phyloP scores from a whole-genome alignment of 1,140 invertebrate genomes.

The Oncopodura yosiiana region DNA sequence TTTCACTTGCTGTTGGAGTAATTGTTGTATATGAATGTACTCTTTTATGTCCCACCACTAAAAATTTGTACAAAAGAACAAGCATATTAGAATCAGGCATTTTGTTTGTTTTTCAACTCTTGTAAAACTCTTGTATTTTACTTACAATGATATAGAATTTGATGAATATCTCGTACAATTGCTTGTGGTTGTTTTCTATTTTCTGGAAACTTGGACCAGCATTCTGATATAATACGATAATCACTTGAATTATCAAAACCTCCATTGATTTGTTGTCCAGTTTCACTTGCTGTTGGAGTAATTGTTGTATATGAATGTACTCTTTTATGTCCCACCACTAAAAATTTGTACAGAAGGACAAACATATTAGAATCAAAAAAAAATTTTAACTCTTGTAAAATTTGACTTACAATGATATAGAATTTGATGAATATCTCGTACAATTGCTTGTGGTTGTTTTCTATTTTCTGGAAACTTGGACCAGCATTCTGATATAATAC shows the following conservation, averaged over 20 bases:
- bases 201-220: constrained; percentile 69
- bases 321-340: constrained; percentile 51
- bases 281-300: constrained; percentile 39
- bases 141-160: constrained; percentile 60
- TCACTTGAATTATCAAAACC: constrained; percentile 30
- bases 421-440: constrained; percentile 72
- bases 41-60: constrained; percentile 51
- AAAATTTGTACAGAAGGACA: too few species aligned
- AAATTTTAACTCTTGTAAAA: background rate
- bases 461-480: constrained; percentile 54
- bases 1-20: constrained; percentile 39
- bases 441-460: constrained; percentile 66
- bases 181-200: constrained; percentile 63
- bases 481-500: constrained; percentile 83
- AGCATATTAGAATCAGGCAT: constrained; percentile 18
- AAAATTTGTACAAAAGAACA: constrained; percentile 13
- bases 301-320: constrained; percentile 50
- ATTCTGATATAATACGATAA: constrained; percentile 71
- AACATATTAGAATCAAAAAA: too few species aligned
- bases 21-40: constrained; percentile 50
- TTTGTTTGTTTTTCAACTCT: too few species aligned
- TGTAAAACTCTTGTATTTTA: too few species aligned
- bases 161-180: constrained; percentile 71
- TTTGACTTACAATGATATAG: constrained; percentile 52
- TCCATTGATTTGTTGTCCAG: constrained; percentile 20